Conservation (phyloP, 2,797 vertebrate genomes). For the Muscicapa striata region DNA sequence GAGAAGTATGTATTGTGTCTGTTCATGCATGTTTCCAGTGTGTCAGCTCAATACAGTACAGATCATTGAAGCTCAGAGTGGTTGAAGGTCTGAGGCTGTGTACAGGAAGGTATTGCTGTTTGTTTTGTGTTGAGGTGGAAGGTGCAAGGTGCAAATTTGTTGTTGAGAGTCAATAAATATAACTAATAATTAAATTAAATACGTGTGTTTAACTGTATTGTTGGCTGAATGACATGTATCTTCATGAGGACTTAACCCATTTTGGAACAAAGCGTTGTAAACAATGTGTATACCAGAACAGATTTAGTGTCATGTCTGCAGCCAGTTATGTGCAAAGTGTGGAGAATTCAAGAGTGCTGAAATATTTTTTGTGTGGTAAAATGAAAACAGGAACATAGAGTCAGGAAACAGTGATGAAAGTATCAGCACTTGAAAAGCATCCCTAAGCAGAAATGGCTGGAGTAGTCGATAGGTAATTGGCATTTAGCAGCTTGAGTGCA, state of each 20-base stretch:
- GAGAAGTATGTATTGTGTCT: not conserved
- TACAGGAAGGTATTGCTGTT: not conserved
- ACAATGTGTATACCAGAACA: not conserved
- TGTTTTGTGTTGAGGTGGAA: not conserved
- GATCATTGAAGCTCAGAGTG: not conserved
- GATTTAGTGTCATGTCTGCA: not conserved
- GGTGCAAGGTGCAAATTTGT: not conserved
- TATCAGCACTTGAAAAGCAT: not conserved
- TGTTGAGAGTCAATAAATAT: not conserved
- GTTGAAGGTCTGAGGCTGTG: not conserved
- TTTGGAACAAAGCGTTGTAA: conserved; percentile 12
- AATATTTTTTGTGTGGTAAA: not conserved
- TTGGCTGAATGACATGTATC: not conserved
- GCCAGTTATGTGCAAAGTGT: not conserved
- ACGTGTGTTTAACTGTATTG: not conserved
- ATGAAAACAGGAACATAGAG: not conserved
- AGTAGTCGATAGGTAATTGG: not conserved
- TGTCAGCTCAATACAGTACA: not conserved
- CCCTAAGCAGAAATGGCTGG: not conserved
- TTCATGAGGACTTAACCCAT: not conserved
- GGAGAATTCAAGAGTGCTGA: not conserved
- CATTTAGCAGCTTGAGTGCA: not conserved
- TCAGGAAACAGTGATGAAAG: not conserved
- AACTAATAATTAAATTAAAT: not conserved
- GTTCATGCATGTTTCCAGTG: not conserved